These are phyloP conservation scores for Amphipoea lucens DNA, from an alignment of 2,888 invertebrate genomes.

Conservation along the genomic window DNA sequence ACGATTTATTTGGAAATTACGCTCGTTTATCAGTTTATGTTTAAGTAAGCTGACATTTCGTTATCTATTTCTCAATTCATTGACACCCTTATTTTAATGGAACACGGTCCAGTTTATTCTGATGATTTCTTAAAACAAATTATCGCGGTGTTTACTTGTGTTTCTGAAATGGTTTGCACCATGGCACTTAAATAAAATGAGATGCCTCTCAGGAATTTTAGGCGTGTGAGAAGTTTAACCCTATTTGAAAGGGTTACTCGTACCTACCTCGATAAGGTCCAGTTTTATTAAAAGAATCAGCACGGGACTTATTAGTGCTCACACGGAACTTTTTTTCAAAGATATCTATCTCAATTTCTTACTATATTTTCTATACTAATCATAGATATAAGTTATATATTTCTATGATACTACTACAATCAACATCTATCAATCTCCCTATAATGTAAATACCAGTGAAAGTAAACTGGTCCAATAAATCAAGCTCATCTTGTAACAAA, in stretches of 20 bases:
- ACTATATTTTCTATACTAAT: background rate
- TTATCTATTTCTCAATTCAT: constrained; percentile 61
- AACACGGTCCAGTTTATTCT: constrained; percentile 29
- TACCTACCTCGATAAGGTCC: background rate
- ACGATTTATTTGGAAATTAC: constrained; percentile 54
- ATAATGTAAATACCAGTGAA: constrained; percentile 14
- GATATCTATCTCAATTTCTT: background rate
- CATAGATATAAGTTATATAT: background rate
- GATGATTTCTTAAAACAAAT: constrained; percentile 42
- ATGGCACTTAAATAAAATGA: constrained; percentile 11
- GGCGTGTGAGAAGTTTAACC: background rate
- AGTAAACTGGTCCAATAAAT: constrained; percentile 37
- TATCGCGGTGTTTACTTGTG: constrained; percentile 21
- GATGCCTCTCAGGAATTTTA: background rate
- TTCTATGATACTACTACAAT: background rate
- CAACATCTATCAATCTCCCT: background rate
- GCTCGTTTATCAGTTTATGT: constrained; percentile 38
- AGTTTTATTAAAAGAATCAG: background rate
- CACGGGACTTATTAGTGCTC: background rate
- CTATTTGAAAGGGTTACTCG: background rate
- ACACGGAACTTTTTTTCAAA: background rate
- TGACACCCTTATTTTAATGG: constrained; percentile 54
- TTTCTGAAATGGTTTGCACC: background rate
- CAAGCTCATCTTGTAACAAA: constrained; percentile 23
- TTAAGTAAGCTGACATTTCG: constrained; percentile 59